These are phyloP conservation scores for Pentalonia nigronervosa DNA, from an alignment of 1,140 invertebrate species.

Conservation along the genomic window DNA sequence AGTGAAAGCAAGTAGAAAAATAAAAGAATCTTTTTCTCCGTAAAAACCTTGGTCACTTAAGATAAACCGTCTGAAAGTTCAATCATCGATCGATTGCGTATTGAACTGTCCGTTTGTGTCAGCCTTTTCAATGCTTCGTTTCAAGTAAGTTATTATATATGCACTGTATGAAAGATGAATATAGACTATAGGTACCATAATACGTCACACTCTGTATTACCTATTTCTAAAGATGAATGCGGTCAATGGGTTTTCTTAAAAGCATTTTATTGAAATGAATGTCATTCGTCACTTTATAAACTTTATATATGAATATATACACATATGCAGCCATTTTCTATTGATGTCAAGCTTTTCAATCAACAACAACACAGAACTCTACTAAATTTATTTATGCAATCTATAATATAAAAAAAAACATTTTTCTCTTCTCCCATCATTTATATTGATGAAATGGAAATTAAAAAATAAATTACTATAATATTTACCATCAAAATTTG, in stretches of 20 bases:
- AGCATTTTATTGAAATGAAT: neutral
- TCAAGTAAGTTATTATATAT: neutral
- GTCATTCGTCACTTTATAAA: neutral
- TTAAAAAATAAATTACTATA: neutral
- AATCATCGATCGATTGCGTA: conserved; percentile 1
- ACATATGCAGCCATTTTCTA: neutral
- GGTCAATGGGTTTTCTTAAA: conserved; percentile 12
- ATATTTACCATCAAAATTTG: neutral
- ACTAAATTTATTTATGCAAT: neutral
- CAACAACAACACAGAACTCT: neutral
- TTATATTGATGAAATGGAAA: neutral
- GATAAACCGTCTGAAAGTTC: conserved; percentile 11
- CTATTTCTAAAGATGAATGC: neutral
- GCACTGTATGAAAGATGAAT: neutral
- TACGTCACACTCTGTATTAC: neutral
- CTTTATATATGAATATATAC: neutral
- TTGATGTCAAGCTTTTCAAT: neutral
- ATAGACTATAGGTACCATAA: neutral
- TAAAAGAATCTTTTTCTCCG: neutral
- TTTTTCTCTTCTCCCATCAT: neutral
- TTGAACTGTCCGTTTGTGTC: neutral
- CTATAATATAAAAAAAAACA: neutral
- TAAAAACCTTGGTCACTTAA: neutral
- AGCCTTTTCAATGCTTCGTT: conserved; percentile 10
- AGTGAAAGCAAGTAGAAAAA: neutral